Conservation (phyloP, 1,140 invertebrate genomes). For the Philopotamus ludificatus region DNA sequence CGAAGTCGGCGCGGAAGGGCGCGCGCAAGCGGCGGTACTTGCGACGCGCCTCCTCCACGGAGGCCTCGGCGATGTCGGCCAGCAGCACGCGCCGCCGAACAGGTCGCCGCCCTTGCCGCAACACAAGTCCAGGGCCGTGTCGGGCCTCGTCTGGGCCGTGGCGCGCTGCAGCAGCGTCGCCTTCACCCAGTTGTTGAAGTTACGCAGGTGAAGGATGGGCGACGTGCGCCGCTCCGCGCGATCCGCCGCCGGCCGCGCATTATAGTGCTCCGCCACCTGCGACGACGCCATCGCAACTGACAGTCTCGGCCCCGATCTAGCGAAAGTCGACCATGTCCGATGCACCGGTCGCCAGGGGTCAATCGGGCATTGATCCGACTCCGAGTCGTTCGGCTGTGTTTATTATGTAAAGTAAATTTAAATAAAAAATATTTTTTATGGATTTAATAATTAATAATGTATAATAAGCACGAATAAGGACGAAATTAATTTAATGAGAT, state of each 20-base stretch:
- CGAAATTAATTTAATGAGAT: too few relatives aligned
- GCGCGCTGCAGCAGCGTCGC: slow-evolving; percentile 80
- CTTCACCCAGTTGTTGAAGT: slow-evolving; percentile 99
- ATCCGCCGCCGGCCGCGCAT: slow-evolving; percentile 79
- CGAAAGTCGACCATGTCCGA: too few relatives aligned
- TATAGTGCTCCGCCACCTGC: slow-evolving; percentile 84
- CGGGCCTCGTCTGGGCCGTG: slow-evolving; percentile 60
- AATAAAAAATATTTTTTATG: too few relatives aligned
- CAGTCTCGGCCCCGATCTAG: too few relatives aligned
- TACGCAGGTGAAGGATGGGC: slow-evolving; percentile 89
- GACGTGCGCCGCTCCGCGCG: slow-evolving; percentile 77
- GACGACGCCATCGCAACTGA: slow-evolving; percentile 50
- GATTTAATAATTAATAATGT: too few relatives aligned
- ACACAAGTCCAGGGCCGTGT: slow-evolving; percentile 72
- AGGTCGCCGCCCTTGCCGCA: slow-evolving; percentile 97
- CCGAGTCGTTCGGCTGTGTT: too few relatives aligned
- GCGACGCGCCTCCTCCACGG: slow-evolving; percentile 81
- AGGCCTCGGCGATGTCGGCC: slow-evolving; percentile 92
- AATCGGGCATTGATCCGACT: too few relatives aligned
- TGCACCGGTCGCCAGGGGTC: too few relatives aligned
- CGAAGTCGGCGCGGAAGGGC: slow-evolving; percentile 80
- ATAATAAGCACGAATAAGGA: too few relatives aligned
- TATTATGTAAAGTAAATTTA: too few relatives aligned
- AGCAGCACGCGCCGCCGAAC: slow-evolving; percentile 89
- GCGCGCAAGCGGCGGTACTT: slow-evolving; percentile 48